Base-by-base conservation (phyloP, 2,888 invertebrate genomes). In the Gerris lacustris region DNA sequence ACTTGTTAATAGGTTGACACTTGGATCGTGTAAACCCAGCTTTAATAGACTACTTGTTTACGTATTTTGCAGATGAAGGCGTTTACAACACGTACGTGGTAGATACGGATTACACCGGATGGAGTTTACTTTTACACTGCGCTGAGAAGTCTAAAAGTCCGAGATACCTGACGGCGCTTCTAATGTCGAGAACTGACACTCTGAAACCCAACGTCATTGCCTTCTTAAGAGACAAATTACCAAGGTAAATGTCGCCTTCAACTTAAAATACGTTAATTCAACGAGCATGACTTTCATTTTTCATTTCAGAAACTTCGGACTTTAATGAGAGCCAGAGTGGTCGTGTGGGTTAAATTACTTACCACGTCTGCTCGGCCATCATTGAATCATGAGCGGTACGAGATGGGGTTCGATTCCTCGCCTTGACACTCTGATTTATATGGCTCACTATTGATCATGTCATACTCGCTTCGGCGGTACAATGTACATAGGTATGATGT, bases 51-150 rank as follows among this genome's bases (percentile, higher is more conserved):
- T n/a, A 55, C 55, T 55, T 55, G 55, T 18, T 63, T 44, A 66
- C 31, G 45, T 69, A 18, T 71, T 62, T 64, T 66, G 17, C 73
- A 77, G 77, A 77, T 80, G 92, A 92, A 80, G 93, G 92, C 11
- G 85, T 92, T 74, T 94, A 94, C 82, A 93, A 93, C 78, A 93
- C 93, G 0, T 93, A 91, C 79, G 88, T 93, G 0, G 79, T 93
- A 76, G 93, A 93, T 78, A 90, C 92, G 0, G 92, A 93, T 79
- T 91, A 92, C 79, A 86, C 85, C 71, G 88, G 89, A 1, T 94
- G 92, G 92, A 87, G 90, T 0, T 81, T 94, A 66, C 82, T 93
- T 45, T 85, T 94, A 78, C 93, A 94, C 78, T 93, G 94, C 77
- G 93, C 93, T 0, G 93, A 92, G 78, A 91, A 93, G 80, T 84